Conservation (phyloP, 53 echinoderm and acorn worm species). For the Stichopus horrens region DNA sequence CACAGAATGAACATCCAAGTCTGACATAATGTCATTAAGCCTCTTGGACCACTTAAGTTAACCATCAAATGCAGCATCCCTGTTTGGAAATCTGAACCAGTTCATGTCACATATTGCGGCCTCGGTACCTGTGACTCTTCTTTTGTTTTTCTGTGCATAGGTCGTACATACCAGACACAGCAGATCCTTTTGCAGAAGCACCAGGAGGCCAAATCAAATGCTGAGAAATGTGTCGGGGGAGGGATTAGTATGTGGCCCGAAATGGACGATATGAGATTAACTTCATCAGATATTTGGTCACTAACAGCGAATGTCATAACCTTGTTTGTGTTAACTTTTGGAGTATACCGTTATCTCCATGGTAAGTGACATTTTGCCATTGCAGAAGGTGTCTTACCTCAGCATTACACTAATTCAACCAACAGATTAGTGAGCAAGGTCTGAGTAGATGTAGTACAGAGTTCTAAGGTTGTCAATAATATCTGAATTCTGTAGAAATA, state of each 20-base stretch:
- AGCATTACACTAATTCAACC: not conserved
- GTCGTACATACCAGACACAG: slow-evolving; percentile 70
- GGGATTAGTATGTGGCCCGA: slow-evolving; percentile 81
- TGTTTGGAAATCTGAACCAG: not conserved
- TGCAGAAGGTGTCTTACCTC: not conserved
- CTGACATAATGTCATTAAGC: too few species aligned
- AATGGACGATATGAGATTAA: slow-evolving; percentile 84
- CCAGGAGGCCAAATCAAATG: slow-evolving; percentile 75
- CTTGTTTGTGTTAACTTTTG: slow-evolving; percentile 47
- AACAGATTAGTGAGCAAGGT: not conserved
- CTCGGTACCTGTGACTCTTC: not conserved
- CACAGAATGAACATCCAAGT: too few species aligned
- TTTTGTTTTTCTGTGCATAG: slow-evolving; percentile 24
- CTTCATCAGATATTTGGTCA: slow-evolving; percentile 48
- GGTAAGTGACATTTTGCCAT: slow-evolving; percentile 49
- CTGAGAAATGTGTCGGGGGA: slow-evolving; percentile 62
- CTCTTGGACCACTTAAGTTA: too few species aligned
- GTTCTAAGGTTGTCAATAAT: not conserved
- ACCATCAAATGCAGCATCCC: not conserved
- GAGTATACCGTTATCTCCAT: slow-evolving; percentile 59
- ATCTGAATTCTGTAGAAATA: not conserved
- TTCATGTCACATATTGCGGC: not conserved
- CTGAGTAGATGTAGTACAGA: not conserved
- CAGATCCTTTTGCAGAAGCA: slow-evolving; percentile 70
- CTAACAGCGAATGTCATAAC: slow-evolving; percentile 42